Conservation (phyloP, 2,797 vertebrate genomes). For the Cuculus canorus region DNA sequence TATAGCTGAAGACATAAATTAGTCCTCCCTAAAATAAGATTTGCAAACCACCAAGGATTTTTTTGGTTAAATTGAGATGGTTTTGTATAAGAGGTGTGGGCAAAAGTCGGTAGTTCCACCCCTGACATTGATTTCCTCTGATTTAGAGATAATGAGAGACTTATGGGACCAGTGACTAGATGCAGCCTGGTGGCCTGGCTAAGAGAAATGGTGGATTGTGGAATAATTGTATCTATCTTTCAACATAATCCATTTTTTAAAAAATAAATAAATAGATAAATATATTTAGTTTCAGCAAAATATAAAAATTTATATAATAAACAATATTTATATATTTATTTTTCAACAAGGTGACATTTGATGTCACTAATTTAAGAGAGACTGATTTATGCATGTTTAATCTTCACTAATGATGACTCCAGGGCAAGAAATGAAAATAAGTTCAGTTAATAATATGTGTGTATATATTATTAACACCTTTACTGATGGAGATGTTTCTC, state of each 20-base stretch:
- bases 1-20: neutral
- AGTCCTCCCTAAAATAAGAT: neutral
- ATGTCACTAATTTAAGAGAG: slow-evolving; percentile 52
- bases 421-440: slow-evolving; percentile 71
- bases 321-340: neutral
- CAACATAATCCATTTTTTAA: neutral
- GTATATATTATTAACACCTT: slow-evolving; percentile 73
- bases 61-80: neutral
- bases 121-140: neutral
- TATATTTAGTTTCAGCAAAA: slow-evolving; percentile 12
- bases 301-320: no score
- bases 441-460: slow-evolving; percentile 61
- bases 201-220: neutral
- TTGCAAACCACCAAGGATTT: neutral
- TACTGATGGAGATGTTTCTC: slow-evolving; percentile 35
- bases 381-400: slow-evolving; percentile 73
- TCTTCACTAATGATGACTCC: slow-evolving; percentile 73
- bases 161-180: neutral
- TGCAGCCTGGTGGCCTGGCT: neutral
- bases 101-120: neutral
- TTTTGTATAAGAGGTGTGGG: neutral
- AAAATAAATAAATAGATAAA: neutral
- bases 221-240: neutral
- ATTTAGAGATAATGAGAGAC: neutral
- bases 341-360: slow-evolving; percentile 71